These are phyloP conservation scores for Drosophila pandora DNA, from an alignment of 1,140 invertebrate genomes.

Conservation along the genomic window DNA sequence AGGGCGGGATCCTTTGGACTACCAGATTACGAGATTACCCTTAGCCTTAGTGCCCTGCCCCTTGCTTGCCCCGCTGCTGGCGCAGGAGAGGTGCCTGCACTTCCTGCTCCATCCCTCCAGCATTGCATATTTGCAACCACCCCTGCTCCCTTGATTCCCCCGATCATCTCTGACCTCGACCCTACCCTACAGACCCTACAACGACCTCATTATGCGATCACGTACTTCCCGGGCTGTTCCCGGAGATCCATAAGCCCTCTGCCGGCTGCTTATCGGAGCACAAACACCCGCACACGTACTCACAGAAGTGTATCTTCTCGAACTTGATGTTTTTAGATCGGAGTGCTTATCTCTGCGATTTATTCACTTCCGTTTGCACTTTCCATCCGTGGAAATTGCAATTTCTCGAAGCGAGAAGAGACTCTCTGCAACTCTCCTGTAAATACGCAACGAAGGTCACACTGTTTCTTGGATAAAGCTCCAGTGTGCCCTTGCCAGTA, in stretches of 20 bases:
- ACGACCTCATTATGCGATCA: conserved; percentile 58
- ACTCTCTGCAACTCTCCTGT: neutral
- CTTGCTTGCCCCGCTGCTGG: neutral
- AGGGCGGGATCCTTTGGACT: conserved; percentile 2
- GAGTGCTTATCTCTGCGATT: neutral
- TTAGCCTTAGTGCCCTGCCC: conserved; percentile 31
- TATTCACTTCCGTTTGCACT: neutral
- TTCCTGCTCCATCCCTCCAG: too few relatives aligned
- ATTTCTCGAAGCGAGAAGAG: neutral
- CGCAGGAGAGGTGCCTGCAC: neutral
- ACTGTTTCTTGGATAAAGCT: too few relatives aligned
- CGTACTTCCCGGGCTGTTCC: conserved; percentile 14
- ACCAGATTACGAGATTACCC: neutral
- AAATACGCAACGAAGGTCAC: too few relatives aligned
- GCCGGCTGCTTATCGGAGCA: conserved; percentile 47
- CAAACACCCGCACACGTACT: neutral
- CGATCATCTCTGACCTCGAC: conserved; percentile 37
- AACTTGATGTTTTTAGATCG: neutral
- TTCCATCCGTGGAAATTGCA: neutral
- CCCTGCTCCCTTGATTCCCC: neutral
- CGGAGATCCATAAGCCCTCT: conserved; percentile 42
- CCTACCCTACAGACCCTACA: neutral
- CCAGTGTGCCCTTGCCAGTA: too few relatives aligned
- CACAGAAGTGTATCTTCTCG: conserved; percentile 13
- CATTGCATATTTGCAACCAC: too few relatives aligned